These are phyloP conservation scores for Phytoseiulus persimilis DNA, from an alignment of 2,888 invertebrate species.

Conservation along the genomic window DNA sequence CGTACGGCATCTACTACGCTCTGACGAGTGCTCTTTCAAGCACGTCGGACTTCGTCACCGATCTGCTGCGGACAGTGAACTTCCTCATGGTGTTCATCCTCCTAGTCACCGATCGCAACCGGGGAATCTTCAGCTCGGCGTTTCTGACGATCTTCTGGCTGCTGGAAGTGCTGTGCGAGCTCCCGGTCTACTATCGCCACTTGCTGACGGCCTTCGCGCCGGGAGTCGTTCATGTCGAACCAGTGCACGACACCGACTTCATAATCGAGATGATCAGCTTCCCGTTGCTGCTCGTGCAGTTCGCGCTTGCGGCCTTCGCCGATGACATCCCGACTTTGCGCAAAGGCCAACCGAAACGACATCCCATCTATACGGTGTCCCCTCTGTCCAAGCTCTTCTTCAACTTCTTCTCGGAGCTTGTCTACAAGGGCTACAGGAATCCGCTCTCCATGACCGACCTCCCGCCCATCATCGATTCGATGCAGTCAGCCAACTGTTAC, in stretches of 20 bases:
- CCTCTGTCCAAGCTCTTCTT: constrained; percentile 7
- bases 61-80: not conserved
- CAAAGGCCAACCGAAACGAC: constrained; percentile 41
- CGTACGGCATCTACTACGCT: not conserved
- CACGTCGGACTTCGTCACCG: not conserved
- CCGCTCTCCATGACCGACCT: not conserved
- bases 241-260: not conserved
- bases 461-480: not conserved
- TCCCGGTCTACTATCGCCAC: constrained; percentile 27
- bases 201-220: not conserved
- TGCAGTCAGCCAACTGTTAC: constrained; percentile 13
- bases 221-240: too few species aligned
- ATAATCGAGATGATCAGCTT: not conserved
- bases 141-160: constrained; percentile 50
- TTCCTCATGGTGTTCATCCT: constrained; percentile 34
- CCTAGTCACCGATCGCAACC: constrained; percentile 46
- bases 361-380: not conserved
- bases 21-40: not conserved
- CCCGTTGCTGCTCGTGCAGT: not conserved
- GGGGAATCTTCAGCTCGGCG: constrained; percentile 49
- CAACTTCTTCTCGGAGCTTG: constrained; percentile 8
- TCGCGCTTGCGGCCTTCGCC: not conserved
- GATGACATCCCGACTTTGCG: constrained; percentile 42
- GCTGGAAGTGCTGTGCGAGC: not conserved
- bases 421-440: not conserved